A percentile compares a stretch with the other conserved stretches of the same genome.
phyloP scores from a whole-genome alignment of 2,113 vertebrate species.

The Isurus oxyrinchus region DNA sequence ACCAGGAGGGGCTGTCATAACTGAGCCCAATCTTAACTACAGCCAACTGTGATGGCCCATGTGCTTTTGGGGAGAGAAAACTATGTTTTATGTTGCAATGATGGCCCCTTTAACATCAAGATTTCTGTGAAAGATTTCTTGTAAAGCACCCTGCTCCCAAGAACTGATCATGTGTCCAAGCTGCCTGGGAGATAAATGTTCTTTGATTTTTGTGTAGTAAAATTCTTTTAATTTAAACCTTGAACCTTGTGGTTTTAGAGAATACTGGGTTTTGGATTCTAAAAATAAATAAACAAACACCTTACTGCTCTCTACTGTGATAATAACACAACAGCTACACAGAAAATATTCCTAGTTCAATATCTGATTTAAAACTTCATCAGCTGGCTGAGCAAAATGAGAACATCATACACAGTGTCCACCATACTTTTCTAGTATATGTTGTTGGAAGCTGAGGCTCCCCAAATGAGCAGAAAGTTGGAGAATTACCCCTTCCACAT shows the following conservation, averaged over 20 bases:
- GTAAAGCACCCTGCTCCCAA: no score
- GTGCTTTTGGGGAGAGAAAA: no score
- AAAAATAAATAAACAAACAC: not conserved
- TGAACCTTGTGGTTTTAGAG: not conserved
- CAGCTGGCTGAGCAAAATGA: not conserved
- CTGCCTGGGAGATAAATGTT: not conserved
- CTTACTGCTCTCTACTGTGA: not conserved
- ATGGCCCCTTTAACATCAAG: no score
- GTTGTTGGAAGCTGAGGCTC: not conserved
- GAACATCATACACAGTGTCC: not conserved
- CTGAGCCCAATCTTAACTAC: no score
- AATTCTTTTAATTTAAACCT: not conserved
- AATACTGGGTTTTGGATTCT: not conserved
- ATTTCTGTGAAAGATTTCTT: no score
- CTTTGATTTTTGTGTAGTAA: not conserved
- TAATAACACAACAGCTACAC: not conserved
- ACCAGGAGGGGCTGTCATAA: no score
- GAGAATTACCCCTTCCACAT: not conserved
- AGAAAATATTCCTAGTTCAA: not conserved
- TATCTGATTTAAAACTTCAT: not conserved
- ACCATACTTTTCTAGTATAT: not conserved
- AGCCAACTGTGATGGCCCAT: no score
- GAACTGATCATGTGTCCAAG: not conserved
- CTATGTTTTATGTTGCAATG: no score
- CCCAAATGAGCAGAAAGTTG: not conserved